A percentile compares a stretch with the other conserved stretches of the same genome.
These are phyloP conservation scores for Gadus macrocephalus DNA, from an alignment of 2,113 vertebrate species.

Conservation along the genomic window DNA sequence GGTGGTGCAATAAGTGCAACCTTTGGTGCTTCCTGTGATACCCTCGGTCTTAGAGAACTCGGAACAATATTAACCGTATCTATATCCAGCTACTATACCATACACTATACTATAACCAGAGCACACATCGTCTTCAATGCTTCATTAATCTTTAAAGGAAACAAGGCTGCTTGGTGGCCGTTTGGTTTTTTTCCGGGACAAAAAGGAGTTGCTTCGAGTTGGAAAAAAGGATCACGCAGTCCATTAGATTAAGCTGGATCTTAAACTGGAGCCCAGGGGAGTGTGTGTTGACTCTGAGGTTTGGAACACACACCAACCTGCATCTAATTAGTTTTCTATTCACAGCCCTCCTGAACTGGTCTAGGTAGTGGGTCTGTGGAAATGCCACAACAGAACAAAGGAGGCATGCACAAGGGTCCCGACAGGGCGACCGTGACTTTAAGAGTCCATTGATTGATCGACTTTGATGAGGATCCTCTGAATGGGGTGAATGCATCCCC, in stretches of 20 bases:
- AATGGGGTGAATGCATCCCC: constrained; percentile 23
- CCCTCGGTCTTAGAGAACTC: constrained; percentile 19
- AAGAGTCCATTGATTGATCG: not conserved
- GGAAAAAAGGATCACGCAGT: constrained; percentile 51
- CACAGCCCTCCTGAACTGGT: not conserved
- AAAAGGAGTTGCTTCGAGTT: constrained; percentile 38
- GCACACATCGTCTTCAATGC: constrained; percentile 39
- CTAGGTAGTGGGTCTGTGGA: not conserved
- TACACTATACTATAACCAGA: not conserved
- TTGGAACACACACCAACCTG: constrained; percentile 37
- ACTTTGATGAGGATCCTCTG: not conserved
- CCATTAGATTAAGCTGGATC: constrained; percentile 51
- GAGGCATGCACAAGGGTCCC: no score
- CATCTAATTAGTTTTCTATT: not conserved
- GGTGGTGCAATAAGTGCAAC: constrained; percentile 69
- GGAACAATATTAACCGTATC: constrained; percentile 48
- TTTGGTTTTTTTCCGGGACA: not conserved
- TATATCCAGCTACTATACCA: constrained; percentile 14
- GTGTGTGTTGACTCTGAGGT: constrained; percentile 36
- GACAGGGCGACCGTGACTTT: not conserved
- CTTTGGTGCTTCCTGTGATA: constrained; percentile 27
- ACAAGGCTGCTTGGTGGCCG: constrained; percentile 48
- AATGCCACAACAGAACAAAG: not conserved
- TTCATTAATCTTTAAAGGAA: constrained; percentile 47
- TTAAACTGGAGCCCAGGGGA: constrained; percentile 29